Conservation (phyloP, 2,797 vertebrate genomes). For the Microctenopoma lineatum region DNA sequence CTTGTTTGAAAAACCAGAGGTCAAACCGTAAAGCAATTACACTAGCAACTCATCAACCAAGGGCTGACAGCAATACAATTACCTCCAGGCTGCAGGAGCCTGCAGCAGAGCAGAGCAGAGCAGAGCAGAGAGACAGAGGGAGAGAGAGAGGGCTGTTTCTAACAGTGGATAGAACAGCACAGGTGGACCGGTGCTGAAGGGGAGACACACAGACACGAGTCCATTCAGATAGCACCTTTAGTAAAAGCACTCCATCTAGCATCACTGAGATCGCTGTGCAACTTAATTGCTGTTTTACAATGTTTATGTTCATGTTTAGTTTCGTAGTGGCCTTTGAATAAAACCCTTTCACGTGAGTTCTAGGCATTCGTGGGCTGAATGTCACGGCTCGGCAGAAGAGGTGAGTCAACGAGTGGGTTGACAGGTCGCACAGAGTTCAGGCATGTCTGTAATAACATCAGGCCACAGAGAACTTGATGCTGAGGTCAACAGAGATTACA, state of each 20-base stretch:
- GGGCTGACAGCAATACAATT: slow-evolving; percentile 81
- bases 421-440: too few relatives aligned
- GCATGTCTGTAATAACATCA: too few relatives aligned
- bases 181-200: slow-evolving; percentile 57
- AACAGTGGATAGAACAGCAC: slow-evolving; percentile 65
- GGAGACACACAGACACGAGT: not conserved
- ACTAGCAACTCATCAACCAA: slow-evolving; percentile 77
- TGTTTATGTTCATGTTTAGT: too few relatives aligned
- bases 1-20: slow-evolving; percentile 79
- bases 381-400: too few relatives aligned
- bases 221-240: not conserved
- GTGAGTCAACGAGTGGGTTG: too few relatives aligned
- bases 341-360: too few relatives aligned
- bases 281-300: too few relatives aligned
- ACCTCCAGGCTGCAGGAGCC: slow-evolving; percentile 65
- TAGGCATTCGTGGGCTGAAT: too few relatives aligned
- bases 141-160: slow-evolving; percentile 59
- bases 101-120: slow-evolving; percentile 59
- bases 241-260: not conserved
- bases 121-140: slow-evolving; percentile 29
- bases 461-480: too few relatives aligned
- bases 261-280: too few relatives aligned
- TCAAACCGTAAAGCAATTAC: slow-evolving; percentile 81
- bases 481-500: too few relatives aligned
- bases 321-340: too few relatives aligned